Conservation (phyloP, 2,888 invertebrate species). For the Tromatobia lineatoria region DNA sequence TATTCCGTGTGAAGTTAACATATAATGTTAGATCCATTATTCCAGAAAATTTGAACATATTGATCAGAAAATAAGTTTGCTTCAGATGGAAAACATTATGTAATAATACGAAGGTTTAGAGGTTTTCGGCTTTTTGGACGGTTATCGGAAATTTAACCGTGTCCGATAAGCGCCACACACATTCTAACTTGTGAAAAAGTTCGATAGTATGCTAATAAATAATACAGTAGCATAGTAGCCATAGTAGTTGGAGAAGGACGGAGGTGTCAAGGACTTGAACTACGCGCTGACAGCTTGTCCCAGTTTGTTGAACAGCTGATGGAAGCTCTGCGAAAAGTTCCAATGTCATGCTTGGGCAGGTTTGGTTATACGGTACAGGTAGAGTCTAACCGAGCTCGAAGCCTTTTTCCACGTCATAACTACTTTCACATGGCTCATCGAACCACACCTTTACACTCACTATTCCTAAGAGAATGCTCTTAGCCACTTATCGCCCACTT, state of each 20-base stretch:
- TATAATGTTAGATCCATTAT: too few relatives aligned
- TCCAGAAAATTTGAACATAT: too few relatives aligned
- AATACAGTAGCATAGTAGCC: background rate
- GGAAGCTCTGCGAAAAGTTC: slow-evolving; percentile 47
- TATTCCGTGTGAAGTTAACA: too few relatives aligned
- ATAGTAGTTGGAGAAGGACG: background rate
- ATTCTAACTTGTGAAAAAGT: background rate
- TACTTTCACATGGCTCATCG: slow-evolving; percentile 66
- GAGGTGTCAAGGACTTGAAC: slow-evolving; percentile 5
- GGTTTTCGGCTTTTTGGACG: background rate
- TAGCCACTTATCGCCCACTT: background rate
- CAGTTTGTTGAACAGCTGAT: slow-evolving; percentile 52
- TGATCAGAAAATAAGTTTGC: too few relatives aligned
- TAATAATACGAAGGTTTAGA: background rate
- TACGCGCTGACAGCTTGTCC: slow-evolving; percentile 47
- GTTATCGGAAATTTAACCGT: background rate
- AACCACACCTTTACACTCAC: slow-evolving; percentile 53
- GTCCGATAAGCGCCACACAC: background rate
- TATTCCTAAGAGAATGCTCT: slow-evolving; percentile 45
- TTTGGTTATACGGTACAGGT: slow-evolving; percentile 14
- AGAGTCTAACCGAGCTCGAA: slow-evolving; percentile 24
- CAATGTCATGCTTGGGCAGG: slow-evolving; percentile 53
- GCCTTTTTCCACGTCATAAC: slow-evolving; percentile 47
- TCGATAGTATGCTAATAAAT: slow-evolving; percentile 4
- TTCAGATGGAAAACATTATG: too few relatives aligned